Conservation (phyloP, 2,888 invertebrate species). For the Conchocele bisecta region DNA sequence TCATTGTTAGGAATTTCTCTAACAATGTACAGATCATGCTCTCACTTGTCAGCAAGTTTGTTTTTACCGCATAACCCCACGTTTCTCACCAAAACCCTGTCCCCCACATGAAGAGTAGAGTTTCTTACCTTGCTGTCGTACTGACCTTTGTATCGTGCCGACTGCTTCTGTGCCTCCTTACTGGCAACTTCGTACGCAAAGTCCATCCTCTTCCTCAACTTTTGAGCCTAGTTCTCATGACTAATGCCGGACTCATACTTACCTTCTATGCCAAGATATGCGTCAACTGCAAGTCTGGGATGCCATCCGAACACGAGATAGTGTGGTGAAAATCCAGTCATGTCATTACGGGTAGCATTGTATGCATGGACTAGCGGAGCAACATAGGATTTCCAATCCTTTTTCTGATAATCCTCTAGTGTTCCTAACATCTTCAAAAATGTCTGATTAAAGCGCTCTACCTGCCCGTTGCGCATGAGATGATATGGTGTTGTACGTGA, state of each 20-base stretch:
- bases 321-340: constrained; percentile 20
- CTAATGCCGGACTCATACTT: neutral
- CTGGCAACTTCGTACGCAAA: constrained; percentile 22
- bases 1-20: constrained; percentile 1
- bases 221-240: constrained; percentile 11
- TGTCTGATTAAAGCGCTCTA: no score
- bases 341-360: constrained; percentile 26
- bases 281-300: constrained; percentile 42
- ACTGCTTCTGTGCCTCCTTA: neutral
- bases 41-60: constrained; percentile 19
- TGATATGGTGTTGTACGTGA: no score
- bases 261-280: constrained; percentile 12
- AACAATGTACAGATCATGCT: neutral
- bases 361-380: constrained; percentile 16
- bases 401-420: no score
- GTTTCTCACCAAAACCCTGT: constrained; percentile 20
- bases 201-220: constrained; percentile 1
- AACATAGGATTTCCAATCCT: no score
- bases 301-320: constrained; percentile 17
- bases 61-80: neutral
- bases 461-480: no score
- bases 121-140: constrained; percentile 8
- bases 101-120: constrained; percentile 7
- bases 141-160: neutral
- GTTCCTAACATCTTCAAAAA: no score